Evolutionary conservation across 2,888 invertebrate species (phyloP).

Genomic region (Dynastes maya): DNA sequence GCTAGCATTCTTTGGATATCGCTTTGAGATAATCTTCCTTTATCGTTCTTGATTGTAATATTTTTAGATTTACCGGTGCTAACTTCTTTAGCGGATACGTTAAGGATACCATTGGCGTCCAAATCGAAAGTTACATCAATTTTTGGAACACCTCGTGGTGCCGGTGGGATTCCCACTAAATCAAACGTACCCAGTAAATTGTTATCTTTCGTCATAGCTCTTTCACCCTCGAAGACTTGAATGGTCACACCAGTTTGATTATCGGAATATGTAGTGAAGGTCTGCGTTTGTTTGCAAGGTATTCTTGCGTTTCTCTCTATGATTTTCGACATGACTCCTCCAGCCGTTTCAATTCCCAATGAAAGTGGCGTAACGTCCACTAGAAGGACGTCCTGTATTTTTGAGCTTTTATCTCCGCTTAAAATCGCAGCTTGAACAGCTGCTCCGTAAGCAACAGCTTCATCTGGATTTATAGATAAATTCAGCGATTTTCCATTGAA

Average conservation of each 20-base stretch:
- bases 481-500: conserved; percentile 83
- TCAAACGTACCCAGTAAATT: conserved; percentile 71
- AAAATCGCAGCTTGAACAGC: conserved; percentile 84
- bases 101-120: conserved; percentile 83
- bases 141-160: conserved; percentile 72
- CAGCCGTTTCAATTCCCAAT: conserved; percentile 72
- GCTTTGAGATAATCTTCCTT: conserved; percentile 84
- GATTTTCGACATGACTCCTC: conserved; percentile 77
- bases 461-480: conserved; percentile 85
- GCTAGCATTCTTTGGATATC: conserved; percentile 87
- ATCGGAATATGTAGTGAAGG: conserved; percentile 86
- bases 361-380: conserved; percentile 74
- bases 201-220: conserved; percentile 76
- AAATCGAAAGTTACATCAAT: conserved; percentile 79
- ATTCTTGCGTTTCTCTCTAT: conserved; percentile 82
- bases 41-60: conserved; percentile 89
- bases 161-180: conserved; percentile 73
- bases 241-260: conserved; percentile 85
- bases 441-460: conserved; percentile 86
- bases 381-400: conserved; percentile 75
- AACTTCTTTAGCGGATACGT: conserved; percentile 73
- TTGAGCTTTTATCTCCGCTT: conserved; percentile 76
- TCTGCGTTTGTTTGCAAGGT: conserved; percentile 82
- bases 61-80: conserved; percentile 79
- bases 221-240: conserved; percentile 78